A percentile compares a stretch with the other conserved stretches of the same genome.
Conservation (phyloP, 2,888 invertebrate genomes). For the Psylliodes chrysocephalus region DNA sequence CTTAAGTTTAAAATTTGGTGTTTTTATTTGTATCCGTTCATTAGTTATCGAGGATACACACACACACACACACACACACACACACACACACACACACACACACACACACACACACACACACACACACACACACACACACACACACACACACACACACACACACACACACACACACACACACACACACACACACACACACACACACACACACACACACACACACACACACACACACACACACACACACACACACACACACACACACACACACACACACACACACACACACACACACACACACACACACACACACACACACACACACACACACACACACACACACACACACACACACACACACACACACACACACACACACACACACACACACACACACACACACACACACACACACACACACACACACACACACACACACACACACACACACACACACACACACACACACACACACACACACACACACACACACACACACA, state of each 20-base stretch:
- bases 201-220: not conserved
- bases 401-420: not conserved
- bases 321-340: not conserved
- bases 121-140: not conserved
- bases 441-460: not conserved
- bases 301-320: not conserved
- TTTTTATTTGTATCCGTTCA: no score
- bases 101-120: not conserved
- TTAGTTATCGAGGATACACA: no score
- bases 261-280: not conserved
- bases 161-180: not conserved
- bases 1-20: no score
- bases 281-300: not conserved
- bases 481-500: not conserved
- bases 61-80: not conserved
- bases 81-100: not conserved
- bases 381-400: not conserved
- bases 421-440: not conserved
- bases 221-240: not conserved
- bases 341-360: not conserved
- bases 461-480: not conserved
- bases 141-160: not conserved
- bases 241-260: not conserved
- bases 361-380: not conserved
- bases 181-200: not conserved